Conservation (phyloP, 2,888 invertebrate genomes). For the Acanthosoma haemorrhoidale region DNA sequence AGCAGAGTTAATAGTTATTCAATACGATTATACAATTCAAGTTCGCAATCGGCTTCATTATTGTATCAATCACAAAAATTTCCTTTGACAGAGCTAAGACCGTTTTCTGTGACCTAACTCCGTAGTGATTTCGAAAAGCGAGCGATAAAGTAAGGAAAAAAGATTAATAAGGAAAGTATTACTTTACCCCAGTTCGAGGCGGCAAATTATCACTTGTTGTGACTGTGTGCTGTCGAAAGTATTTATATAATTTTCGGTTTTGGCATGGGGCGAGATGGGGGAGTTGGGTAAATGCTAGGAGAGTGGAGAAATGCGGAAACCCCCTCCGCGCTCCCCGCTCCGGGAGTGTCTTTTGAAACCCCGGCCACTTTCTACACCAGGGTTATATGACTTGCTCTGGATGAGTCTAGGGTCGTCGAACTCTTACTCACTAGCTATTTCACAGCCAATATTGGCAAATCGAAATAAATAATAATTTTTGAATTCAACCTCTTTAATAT, state of each 20-base stretch:
- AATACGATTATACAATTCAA: no score
- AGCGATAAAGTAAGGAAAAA: no score
- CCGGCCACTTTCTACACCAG: slow-evolving; percentile 25
- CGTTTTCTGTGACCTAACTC: no score
- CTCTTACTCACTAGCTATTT: background rate
- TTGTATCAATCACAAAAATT: no score
- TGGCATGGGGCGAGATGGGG: background rate
- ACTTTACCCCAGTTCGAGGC: background rate
- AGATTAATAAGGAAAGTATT: no score
- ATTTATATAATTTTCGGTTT: background rate
- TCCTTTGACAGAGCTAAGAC: no score
- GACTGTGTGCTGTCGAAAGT: background rate
- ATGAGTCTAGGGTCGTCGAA: slow-evolving; percentile 2
- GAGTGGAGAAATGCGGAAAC: slow-evolving; percentile 8
- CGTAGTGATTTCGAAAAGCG: no score
- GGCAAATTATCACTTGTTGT: background rate
- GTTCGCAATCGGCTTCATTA: no score
- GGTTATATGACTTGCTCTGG: slow-evolving; percentile 28
- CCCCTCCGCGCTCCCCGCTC: background rate
- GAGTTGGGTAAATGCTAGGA: background rate
- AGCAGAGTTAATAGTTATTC: no score
- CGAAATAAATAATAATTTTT: no score
- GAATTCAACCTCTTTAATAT: no score
- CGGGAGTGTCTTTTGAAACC: background rate
- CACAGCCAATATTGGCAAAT: no score